A percentile compares a stretch with the other conserved stretches of the same genome.
These are phyloP conservation scores for Accipiter virgatus DNA, from an alignment of 2,113 vertebrate species.

Conservation along the genomic window DNA sequence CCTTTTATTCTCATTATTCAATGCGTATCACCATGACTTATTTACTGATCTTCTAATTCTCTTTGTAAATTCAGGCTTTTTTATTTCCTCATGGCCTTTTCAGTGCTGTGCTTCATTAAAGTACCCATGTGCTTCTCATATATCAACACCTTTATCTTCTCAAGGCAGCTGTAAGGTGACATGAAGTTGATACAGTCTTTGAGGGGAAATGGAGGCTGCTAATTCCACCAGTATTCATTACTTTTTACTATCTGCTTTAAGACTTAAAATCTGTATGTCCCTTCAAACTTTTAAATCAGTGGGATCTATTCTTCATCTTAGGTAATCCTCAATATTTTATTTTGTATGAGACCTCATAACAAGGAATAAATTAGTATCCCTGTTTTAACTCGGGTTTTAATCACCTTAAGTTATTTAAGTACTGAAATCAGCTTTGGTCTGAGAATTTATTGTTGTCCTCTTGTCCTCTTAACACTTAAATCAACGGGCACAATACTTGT, in stretches of 20 bases:
- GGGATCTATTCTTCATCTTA: not conserved
- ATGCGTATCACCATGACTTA: not conserved
- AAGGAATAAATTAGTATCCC: not conserved
- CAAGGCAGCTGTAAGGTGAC: not conserved
- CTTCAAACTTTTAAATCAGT: not conserved
- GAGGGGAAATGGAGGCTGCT: not conserved
- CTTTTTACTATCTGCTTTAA: not conserved
- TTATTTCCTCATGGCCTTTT: not conserved
- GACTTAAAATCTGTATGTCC: not conserved
- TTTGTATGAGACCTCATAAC: not conserved
- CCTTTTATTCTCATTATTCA: constrained; percentile 51
- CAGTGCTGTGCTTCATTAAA: not conserved
- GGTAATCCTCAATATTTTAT: not conserved
- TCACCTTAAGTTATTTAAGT: not conserved
- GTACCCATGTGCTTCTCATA: not conserved
- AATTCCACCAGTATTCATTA: not conserved
- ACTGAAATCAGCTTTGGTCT: not conserved
- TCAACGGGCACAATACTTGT: not conserved
- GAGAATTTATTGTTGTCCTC: not conserved
- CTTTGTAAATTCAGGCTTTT: constrained; percentile 31
- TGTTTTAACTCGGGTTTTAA: not conserved
- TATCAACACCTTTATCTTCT: not conserved
- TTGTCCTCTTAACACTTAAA: not conserved
- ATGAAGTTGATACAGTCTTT: not conserved
- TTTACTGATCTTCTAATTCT: constrained; percentile 55